Evolutionary conservation across 1,140 invertebrate genomes (phyloP).

Genomic region (Rhagoletis pomonella): DNA sequence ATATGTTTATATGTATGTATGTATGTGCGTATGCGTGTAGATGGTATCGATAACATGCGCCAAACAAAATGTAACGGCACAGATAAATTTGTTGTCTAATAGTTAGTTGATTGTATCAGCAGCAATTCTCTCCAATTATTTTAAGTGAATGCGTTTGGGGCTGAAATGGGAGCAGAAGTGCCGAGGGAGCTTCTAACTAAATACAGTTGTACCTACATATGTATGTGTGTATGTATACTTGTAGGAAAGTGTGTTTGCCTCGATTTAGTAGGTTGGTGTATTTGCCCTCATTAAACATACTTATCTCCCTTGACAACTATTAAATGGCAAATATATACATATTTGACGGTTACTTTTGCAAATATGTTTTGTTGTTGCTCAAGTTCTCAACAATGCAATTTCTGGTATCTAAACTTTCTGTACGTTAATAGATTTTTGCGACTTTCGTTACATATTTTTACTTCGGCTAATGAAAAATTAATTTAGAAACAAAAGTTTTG

Average conservation of each 20-base stretch:
- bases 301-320: constrained; percentile 19
- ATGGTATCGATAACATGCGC: constrained; percentile 46
- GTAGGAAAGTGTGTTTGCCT: not conserved
- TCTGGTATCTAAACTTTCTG: no score
- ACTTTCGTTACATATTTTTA: no score
- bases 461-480: no score
- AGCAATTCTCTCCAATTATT: constrained; percentile 43
- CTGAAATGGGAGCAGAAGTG: not conserved
- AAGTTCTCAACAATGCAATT: no score
- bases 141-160: not conserved
- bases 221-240: not conserved
- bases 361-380: no score
- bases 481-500: no score
- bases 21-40: constrained; percentile 21
- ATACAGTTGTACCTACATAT: not conserved
- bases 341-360: no score
- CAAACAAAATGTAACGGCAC: constrained; percentile 39
- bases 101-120: constrained; percentile 20
- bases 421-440: no score
- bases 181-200: not conserved
- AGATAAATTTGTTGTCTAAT: constrained; percentile 8
- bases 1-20: not conserved
- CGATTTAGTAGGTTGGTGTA: not conserved
- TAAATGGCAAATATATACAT: not conserved
- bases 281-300: not conserved